Evolutionary conservation across 1,140 invertebrate genomes (phyloP), one percentile per base, ranked within the genome.

Genomic region (Cardiocondyla obscurior): DNA sequence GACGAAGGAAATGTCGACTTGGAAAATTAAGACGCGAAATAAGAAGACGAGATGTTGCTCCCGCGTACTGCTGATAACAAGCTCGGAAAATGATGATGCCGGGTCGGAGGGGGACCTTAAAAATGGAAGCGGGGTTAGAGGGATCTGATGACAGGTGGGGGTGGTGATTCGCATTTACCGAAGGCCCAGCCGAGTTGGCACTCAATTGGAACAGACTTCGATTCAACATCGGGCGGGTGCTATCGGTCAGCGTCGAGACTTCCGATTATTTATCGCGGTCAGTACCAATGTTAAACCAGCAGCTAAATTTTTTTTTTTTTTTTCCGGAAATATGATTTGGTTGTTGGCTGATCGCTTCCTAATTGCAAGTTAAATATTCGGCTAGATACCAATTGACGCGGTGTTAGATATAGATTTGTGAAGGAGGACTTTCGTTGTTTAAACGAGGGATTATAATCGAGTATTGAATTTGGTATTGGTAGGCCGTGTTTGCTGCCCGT

Each of bases 121-220:
- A 42, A 42, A 30, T n/a, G n/a, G 12, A 1, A 53, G 22, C 74
- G 46, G 30, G 46, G 62, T 28, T 79, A n/a, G 46, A 55, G 33
- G 33, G 62, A 67, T 67, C 65, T 67, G 46, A 67, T 42, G 25
- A 12, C 14, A 77, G 44, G 62, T 69, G 74, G 74, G 62, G 49
- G n/a, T 36, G 46, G 25, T 25, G 46, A 16, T 14, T 69, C 39
- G 74, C 46, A 67, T 53, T 77, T 65, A 67, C 16, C 62, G 62
- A 55, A 79, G 74, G 74, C 42, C 33, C 33, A 69, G 33, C 12
- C 60, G 62, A 79, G 74, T 55, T 77, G 60, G 74, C 49, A 79
- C 33, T 69, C 2, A 62, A 28, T 36, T 69, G 16, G 30, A 77
- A 51, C 62, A 69, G 46, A 67, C 60, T 67, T 51, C 33, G 33